Evolutionary conservation across 1,140 invertebrate genomes (phyloP), one percentile per base, ranked within the genome.

Genomic region (Drosophila bocqueti): DNA sequence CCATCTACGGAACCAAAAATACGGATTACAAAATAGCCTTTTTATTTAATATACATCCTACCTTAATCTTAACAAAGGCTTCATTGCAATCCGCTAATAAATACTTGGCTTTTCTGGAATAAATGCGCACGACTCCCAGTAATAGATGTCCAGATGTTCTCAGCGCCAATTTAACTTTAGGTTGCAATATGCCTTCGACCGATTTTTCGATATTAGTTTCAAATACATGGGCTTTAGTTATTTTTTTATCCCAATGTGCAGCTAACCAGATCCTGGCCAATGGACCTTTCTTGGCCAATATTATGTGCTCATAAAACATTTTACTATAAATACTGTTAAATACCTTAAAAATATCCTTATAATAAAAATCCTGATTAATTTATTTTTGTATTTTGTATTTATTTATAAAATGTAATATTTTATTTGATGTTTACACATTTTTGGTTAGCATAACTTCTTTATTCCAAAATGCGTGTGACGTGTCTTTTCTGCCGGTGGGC

Each of bases 221-320:
- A 94, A 99, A 99, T 36, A 99, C 99, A 95, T 99, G 99, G 61
- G 99, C 99, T 94, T 99, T 99, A 1, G 99, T 99, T 36, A 99
- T 94, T 93, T 99, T 99, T 91, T 99, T 99, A 93, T 99, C 99
- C 99, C 99, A 99, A 94, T 99, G 99, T 68, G 99, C 99, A 42
- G 99, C 99, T 84, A 99, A 94, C 99, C 99, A 99, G 94, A 99
- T 99, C 90, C 98, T 95, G 93, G 98, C 98, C 94, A 99, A 93
- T 2, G 98, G 98, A 87, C 99, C 99, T 93, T 99, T 99, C 94
- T 99, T 99, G 95, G 98, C 98, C 94, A 99, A 95, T 91, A 99
- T 98, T 96, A 99, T 99, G 94, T 99, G 98, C 93, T 98, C 98
- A 94, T 99, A 99, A 96, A 99, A 99, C 99, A 99, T 99, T 68